phyloP scores from a whole-genome alignment of 2,888 invertebrate species.

The Dexiosoma caninum region DNA sequence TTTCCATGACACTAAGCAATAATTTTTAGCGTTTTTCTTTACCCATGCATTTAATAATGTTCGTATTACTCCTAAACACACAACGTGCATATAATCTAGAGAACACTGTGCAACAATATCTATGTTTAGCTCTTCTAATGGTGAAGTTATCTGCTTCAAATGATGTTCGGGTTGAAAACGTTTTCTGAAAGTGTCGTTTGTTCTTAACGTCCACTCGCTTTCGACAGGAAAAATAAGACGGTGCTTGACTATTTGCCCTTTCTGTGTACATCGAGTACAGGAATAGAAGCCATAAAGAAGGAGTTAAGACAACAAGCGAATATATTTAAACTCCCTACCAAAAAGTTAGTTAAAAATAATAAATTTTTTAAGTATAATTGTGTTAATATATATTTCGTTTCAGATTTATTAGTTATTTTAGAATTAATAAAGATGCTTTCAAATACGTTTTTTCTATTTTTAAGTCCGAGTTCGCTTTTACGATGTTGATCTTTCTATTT shows the following conservation, averaged over 20 bases:
- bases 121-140: slow-evolving; percentile 37
- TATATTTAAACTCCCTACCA: no score
- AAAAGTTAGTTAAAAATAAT: no score
- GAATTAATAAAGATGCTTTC: no score
- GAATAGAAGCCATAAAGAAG: background rate
- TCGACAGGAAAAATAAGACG: background rate
- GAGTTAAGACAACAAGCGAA: no score
- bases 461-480: no score
- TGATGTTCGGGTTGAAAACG: no score
- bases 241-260: background rate
- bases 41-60: slow-evolving; percentile 23
- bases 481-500: no score
- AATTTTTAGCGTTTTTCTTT: slow-evolving; percentile 32
- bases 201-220: background rate
- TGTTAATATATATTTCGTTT: no score
- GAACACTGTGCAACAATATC: slow-evolving; percentile 42
- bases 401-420: no score
- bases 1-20: slow-evolving; percentile 23
- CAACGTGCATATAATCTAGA: slow-evolving; percentile 52
- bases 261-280: background rate
- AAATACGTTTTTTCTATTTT: no score
- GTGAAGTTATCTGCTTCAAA: background rate
- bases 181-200: background rate
- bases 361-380: no score
- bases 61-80: slow-evolving; percentile 42